Conservation (phyloP, 2,113 vertebrate species). For the Dicentrarchus labrax region DNA sequence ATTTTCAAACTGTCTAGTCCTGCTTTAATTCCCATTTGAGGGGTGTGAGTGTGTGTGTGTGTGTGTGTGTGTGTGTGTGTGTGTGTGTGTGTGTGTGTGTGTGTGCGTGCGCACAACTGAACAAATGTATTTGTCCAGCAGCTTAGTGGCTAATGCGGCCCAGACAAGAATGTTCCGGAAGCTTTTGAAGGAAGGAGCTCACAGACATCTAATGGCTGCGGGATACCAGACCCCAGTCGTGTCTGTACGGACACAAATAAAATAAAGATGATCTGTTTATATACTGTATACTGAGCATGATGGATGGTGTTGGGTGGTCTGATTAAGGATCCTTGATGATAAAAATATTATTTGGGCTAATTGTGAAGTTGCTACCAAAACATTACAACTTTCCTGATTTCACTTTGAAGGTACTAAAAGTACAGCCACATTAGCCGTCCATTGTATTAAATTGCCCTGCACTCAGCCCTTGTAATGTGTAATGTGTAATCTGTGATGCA, state of each 20-base stretch:
- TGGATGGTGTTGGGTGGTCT: neutral
- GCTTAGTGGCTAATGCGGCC: slow-evolving; percentile 60
- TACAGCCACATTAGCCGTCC: neutral
- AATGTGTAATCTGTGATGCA: neutral
- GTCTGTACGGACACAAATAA: slow-evolving; percentile 17
- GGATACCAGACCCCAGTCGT: slow-evolving; percentile 6
- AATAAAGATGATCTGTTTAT: neutral
- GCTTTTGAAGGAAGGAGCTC: slow-evolving; percentile 57
- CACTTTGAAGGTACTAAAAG: neutral
- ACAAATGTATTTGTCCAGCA: slow-evolving; percentile 70
- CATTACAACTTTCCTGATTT: neutral
- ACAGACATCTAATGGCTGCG: slow-evolving; percentile 39
- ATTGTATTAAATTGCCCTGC: too few relatives aligned
- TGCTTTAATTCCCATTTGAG: slow-evolving; percentile 51
- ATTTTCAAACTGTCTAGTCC: slow-evolving; percentile 45
- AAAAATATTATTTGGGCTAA: neutral
- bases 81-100: slow-evolving; percentile 7
- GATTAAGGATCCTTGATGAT: neutral
- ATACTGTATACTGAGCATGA: neutral
- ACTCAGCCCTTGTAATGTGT: neutral
- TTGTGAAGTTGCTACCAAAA: neutral
- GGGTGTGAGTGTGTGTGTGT: neutral
- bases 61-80: slow-evolving; percentile 13
- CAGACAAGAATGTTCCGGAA: slow-evolving; percentile 49
- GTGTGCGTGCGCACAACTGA: slow-evolving; percentile 42